phyloP scores from a whole-genome alignment of 2,888 invertebrate genomes.

The Limnephilus marmoratus region DNA sequence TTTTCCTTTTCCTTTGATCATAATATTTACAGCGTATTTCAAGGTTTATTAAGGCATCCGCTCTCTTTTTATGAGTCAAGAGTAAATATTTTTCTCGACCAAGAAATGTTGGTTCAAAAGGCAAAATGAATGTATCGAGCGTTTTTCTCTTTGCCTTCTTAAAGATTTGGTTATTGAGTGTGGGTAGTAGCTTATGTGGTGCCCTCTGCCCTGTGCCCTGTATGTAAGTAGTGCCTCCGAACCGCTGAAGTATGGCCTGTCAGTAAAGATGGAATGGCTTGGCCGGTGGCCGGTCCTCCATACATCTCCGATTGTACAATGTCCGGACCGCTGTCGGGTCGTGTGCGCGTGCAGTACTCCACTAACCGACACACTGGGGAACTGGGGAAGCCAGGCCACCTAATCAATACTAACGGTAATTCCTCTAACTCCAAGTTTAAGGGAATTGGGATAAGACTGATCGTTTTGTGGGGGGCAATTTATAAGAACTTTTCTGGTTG shows the following conservation, averaged over 20 bases:
- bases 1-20: background rate
- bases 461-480: background rate
- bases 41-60: background rate
- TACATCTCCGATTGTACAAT: constrained; percentile 2
- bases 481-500: background rate
- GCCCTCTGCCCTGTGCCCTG: background rate
- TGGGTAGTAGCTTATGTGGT: background rate
- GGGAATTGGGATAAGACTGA: background rate
- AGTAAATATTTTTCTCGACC: background rate
- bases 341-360: background rate
- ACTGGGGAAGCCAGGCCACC: background rate
- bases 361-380: background rate
- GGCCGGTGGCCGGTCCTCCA: background rate
- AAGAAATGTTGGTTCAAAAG: background rate
- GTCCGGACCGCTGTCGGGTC: background rate
- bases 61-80: background rate
- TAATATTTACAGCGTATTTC: background rate
- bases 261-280: background rate
- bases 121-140: no score
- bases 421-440: background rate
- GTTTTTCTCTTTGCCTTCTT: background rate
- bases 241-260: constrained; percentile 11
- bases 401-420: background rate
- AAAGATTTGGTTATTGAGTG: background rate
- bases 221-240: background rate